Evolutionary conservation across 1,140 invertebrate genomes (phyloP), one percentile per base, ranked within the genome.

Genomic region (Littorina saxatilis): DNA sequence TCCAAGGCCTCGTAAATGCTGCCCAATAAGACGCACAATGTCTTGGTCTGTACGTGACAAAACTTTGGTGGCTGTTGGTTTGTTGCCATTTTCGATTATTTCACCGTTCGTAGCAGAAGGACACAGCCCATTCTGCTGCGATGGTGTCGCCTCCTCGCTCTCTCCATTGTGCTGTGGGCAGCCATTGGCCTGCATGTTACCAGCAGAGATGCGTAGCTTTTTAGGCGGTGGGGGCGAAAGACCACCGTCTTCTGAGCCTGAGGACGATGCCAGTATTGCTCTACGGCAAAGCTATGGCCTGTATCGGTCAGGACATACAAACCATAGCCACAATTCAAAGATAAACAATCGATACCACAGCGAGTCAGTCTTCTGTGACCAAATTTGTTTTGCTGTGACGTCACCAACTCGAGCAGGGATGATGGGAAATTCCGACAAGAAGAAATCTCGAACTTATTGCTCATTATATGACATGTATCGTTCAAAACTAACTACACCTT

Each of bases 11-110:
- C 96, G 96, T 84, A 99, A 94, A 93, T 99, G 97, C 93, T 99
- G 98, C 0, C 97, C 98, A 90, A 99, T 98, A 78, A 99, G 94
- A 86, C 98, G 95, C 76, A 99, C 97, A 90, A 99, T 98, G 91
- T 99, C 98, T 91, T 97, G 96, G 93, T 98, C 97, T 58, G 96
- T 96, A 92, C 96, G 95, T 88, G 95, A 95, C 87, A 92, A 88
- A 47, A 83, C 83, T 84, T 89, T 92, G 81, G 83, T 81, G 35
- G 37, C 66, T 17, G 66, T 39, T 39, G 70, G 13, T 73, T 73
- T 73, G 29, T 47, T 15, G 40, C 43, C 43, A 68, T 81, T 83
- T 39, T 75, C 92, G 85, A 92, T 93, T 66, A 91, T 90, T 76
- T 94, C 93, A 55, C 94, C 94, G 80, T 94, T 95, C 85, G 88